Percentiles rank a stretch among this genome's conserved stretches.
phyloP scores from a whole-genome alignment of 1,140 invertebrate genomes.

The Drosophila teissieri region DNA sequence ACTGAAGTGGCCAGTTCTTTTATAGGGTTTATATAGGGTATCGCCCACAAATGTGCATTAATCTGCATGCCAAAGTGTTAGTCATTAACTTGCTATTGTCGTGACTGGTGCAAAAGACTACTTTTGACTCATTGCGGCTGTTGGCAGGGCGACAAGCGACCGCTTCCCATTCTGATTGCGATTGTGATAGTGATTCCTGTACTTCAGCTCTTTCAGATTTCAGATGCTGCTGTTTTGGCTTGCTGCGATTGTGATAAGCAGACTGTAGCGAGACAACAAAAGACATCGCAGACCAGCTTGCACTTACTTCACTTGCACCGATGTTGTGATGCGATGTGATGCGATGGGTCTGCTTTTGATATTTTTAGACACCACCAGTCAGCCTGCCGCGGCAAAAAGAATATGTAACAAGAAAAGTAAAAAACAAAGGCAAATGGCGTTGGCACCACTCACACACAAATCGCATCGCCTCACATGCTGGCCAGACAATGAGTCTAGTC shows the following conservation, averaged over 20 bases:
- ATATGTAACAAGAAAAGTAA: constrained; percentile 11
- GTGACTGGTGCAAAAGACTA: constrained; percentile 16
- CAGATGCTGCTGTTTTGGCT: constrained; percentile 1
- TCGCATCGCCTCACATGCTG: constrained; percentile 44
- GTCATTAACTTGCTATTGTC: constrained; percentile 62
- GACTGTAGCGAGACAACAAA: constrained; percentile 81
- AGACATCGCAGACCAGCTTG: constrained; percentile 73
- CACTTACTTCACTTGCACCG: constrained; percentile 64
- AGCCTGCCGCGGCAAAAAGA: constrained; percentile 24
- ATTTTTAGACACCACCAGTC: constrained; percentile 67
- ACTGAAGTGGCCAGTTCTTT: constrained; percentile 14
- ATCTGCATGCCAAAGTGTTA: constrained; percentile 65
- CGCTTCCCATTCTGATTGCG: constrained; percentile 2
- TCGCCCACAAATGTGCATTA: constrained; percentile 8
- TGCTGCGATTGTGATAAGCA: constrained; percentile 62
- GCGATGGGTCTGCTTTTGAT: constrained; percentile 36
- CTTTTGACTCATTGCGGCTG: constrained; percentile 26
- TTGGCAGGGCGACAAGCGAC: constrained; percentile 14
- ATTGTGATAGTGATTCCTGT: background rate
- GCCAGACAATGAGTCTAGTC: constrained; percentile 76
- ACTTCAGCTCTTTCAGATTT: constrained; percentile 1
- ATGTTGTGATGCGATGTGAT: constrained; percentile 1
- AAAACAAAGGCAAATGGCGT: constrained; percentile 59
- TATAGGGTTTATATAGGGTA: constrained; percentile 27
- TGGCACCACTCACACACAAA: constrained; percentile 56